Conservation (phyloP, 2,888 invertebrate genomes). For the Melikaiella ostensackeni region DNA sequence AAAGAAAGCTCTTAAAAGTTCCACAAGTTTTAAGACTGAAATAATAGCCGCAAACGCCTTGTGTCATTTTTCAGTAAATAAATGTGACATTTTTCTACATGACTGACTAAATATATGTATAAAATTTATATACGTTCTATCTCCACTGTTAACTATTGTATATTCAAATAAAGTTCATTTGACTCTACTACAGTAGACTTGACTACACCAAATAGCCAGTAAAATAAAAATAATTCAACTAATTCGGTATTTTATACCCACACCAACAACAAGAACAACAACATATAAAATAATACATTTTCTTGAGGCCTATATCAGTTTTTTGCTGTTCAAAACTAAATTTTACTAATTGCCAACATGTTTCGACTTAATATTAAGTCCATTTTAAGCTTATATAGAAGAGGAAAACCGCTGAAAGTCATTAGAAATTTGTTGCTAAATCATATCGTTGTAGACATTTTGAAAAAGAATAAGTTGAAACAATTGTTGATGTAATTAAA, state of each 20-base stretch:
- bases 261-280: not conserved
- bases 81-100: not conserved
- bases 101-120: not conserved
- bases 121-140: not conserved
- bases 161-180: not conserved
- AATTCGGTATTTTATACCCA: conserved; percentile 21
- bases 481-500: no score
- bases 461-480: no score
- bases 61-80: not conserved
- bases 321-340: no score
- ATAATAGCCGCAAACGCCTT: not conserved
- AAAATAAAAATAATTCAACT: conserved; percentile 15
- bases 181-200: not conserved
- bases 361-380: no score
- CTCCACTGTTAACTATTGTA: not conserved
- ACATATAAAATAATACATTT: no score
- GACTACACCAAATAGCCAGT: not conserved
- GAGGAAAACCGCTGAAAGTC: no score
- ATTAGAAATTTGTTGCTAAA: no score
- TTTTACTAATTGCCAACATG: no score
- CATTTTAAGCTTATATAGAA: no score
- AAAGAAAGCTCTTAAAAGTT: not conserved
- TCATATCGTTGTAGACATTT: no score
- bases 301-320: no score
- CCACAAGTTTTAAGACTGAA: not conserved